phyloP scores from a whole-genome alignment of 2,113 vertebrate species.

The Brachyhypopomus gauderio region DNA sequence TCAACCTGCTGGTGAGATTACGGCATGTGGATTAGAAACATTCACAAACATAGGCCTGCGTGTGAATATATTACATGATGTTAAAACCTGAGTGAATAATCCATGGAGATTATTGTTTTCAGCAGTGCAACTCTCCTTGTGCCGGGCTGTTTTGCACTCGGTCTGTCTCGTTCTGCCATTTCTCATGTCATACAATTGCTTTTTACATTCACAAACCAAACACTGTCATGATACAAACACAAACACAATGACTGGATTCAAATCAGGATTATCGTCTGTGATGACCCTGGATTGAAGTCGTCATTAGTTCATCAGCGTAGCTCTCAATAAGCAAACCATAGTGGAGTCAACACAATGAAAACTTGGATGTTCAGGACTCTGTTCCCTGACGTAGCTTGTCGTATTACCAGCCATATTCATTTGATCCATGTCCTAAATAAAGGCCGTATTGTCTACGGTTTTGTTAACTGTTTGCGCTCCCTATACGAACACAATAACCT shows the following conservation, averaged over 20 bases:
- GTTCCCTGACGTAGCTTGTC: not conserved
- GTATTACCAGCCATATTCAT: constrained; percentile 22
- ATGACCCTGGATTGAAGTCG: not conserved
- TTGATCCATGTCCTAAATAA: constrained; percentile 29
- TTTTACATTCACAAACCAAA: not conserved
- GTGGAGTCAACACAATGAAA: not conserved
- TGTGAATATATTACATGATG: not conserved
- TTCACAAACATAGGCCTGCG: not conserved
- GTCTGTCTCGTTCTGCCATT: not conserved
- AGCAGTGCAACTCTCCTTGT: too few species aligned
- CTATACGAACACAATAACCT: not conserved
- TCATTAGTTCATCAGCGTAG: not conserved
- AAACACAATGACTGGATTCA: not conserved
- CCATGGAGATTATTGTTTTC: not conserved
- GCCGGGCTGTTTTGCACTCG: not conserved
- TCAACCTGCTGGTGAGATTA: constrained; percentile 43
- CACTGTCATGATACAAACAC: not conserved
- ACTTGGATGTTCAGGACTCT: not conserved
- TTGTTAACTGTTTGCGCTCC: constrained; percentile 9
- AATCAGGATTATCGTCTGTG: constrained; percentile 4
- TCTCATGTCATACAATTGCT: not conserved
- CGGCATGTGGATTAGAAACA: not conserved
- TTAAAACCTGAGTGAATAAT: not conserved
- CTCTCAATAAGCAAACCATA: not conserved
- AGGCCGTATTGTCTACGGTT: constrained; percentile 19